phyloP scores from a whole-genome alignment of 2,797 vertebrate genomes.

The Trachurus trachurus region DNA sequence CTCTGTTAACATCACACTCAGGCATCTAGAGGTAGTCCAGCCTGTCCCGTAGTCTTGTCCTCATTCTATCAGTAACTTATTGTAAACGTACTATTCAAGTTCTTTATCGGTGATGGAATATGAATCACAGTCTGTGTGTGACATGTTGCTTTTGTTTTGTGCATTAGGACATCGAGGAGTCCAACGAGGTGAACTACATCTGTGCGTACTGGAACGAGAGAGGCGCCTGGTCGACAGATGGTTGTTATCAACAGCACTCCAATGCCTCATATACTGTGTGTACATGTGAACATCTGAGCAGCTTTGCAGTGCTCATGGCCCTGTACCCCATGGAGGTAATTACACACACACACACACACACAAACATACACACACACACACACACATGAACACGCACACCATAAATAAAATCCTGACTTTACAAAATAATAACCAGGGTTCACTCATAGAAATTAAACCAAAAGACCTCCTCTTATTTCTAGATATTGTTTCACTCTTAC shows the following conservation, averaged over 20 bases:
- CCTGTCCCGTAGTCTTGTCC: too few species aligned
- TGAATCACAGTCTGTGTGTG: not conserved
- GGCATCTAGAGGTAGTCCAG: slow-evolving; percentile 68
- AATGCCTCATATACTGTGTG: slow-evolving; percentile 78
- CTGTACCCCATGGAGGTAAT: slow-evolving; percentile 87
- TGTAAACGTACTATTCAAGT: not conserved
- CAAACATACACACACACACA: not conserved
- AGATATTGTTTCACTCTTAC: too few species aligned
- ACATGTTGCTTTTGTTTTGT: slow-evolving; percentile 24
- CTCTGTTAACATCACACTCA: slow-evolving; percentile 71
- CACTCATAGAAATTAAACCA: too few species aligned
- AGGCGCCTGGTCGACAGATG: slow-evolving; percentile 83
- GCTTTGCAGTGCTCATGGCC: slow-evolving; percentile 91
- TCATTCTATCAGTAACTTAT: not conserved
- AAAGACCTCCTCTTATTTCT: too few species aligned
- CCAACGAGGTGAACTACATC: slow-evolving; percentile 47
- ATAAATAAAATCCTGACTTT: too few species aligned
- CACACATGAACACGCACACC: too few species aligned
- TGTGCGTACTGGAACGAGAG: slow-evolving; percentile 87
- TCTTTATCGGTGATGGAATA: not conserved
- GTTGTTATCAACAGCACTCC: slow-evolving; percentile 71
- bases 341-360: slow-evolving; percentile 10
- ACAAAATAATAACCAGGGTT: too few species aligned
- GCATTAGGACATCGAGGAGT: slow-evolving; percentile 21
- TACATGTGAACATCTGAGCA: slow-evolving; percentile 88